These are phyloP conservation scores for Cynoglossus semilaevis DNA, from an alignment of 2,113 vertebrate genomes.

Conservation along the genomic window DNA sequence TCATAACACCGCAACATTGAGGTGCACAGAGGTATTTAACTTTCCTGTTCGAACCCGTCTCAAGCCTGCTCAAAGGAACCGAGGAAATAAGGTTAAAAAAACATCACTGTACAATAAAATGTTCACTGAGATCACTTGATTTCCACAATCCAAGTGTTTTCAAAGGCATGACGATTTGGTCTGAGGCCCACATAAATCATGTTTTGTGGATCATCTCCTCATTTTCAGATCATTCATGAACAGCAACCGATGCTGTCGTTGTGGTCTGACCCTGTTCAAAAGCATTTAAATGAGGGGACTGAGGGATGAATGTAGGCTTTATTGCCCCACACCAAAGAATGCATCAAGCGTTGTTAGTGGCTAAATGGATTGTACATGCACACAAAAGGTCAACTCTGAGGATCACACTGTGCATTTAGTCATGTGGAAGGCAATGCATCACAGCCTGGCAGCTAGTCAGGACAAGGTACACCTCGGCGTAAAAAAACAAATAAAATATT, in stretches of 20 bases:
- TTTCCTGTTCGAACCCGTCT: too few relatives aligned
- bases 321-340: constrained; percentile 43
- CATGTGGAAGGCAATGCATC: background rate
- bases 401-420: constrained; percentile 10
- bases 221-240: constrained; percentile 17
- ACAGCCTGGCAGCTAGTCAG: background rate
- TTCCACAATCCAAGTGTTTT: background rate
- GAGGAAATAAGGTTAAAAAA: too few relatives aligned
- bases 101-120: background rate
- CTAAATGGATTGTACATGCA: constrained; percentile 36
- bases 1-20: background rate
- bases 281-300: constrained; percentile 12
- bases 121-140: background rate
- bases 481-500: too few relatives aligned
- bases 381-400: constrained; percentile 5
- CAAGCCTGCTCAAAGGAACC: too few relatives aligned
- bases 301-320: constrained; percentile 54
- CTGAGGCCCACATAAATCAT: background rate
- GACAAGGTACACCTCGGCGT: background rate
- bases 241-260: constrained; percentile 20
- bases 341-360: constrained; percentile 41
- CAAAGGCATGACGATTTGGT: background rate
- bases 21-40: background rate
- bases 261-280: constrained; percentile 22
- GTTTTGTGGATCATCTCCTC: constrained; percentile 22